These are phyloP conservation scores for Deilephila elpenor DNA, from an alignment of 2,888 invertebrate species.

Conservation along the genomic window DNA sequence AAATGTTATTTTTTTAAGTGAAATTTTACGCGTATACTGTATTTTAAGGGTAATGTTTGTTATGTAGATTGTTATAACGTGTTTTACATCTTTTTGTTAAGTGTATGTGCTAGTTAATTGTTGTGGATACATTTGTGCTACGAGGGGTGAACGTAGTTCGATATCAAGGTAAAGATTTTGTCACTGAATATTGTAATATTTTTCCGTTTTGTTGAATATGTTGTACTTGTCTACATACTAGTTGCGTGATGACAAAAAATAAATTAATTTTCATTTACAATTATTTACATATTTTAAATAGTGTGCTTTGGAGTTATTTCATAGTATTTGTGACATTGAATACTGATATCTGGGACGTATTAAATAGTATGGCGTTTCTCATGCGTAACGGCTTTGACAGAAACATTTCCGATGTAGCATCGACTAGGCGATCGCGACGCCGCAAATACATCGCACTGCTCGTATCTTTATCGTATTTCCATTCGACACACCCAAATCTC, in stretches of 20 bases:
- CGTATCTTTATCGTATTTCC: conserved; percentile 15
- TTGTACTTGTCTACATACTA: not conserved
- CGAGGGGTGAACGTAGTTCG: conserved; percentile 53
- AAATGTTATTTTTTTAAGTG: conserved; percentile 59
- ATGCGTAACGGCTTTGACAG: conserved; percentile 15
- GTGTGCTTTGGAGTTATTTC: not conserved
- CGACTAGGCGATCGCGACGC: conserved; percentile 19
- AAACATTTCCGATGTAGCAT: conserved; percentile 9
- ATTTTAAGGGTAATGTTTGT: conserved; percentile 42
- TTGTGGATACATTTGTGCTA: conserved; percentile 60
- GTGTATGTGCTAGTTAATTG: conserved; percentile 69
- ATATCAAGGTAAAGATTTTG: conserved; percentile 59
- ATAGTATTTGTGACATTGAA: not conserved
- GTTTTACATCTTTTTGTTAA: conserved; percentile 57
- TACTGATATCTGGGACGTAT: not conserved
- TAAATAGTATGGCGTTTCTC: not conserved
- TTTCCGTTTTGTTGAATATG: not conserved
- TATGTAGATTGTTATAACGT: conserved; percentile 49
- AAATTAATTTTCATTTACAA: not conserved
- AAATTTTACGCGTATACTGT: conserved; percentile 45
- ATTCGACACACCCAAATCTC: conserved; percentile 6
- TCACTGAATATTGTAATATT: not conserved
- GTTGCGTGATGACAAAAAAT: not conserved
- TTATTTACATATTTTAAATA: not conserved
- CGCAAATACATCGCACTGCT: conserved; percentile 8